phyloP scores from a whole-genome alignment of 2,797 vertebrate genomes.

The Amblyopsis hoosieri region DNA sequence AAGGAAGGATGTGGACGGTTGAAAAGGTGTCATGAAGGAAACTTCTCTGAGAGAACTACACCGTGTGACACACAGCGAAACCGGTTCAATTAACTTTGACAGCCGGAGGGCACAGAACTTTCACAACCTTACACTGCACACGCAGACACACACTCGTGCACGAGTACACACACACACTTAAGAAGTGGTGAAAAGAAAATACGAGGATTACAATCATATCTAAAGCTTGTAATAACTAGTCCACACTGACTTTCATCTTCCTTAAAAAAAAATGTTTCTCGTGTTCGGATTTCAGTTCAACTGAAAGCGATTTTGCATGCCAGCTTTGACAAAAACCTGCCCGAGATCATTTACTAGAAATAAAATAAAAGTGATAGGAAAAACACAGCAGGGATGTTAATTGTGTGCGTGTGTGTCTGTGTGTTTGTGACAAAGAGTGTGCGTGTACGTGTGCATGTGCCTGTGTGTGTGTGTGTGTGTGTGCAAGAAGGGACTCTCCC shows the following conservation, averaged over 20 bases:
- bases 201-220: not conserved
- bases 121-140: conserved; percentile 30
- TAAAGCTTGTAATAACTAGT: not conserved
- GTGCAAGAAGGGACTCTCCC: conserved; percentile 46
- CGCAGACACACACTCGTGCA: conserved; percentile 10
- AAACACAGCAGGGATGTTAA: conserved; percentile 32
- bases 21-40: conserved; percentile 59
- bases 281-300: not conserved
- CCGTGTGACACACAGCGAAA: conserved; percentile 61
- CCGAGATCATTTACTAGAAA: conserved; percentile 4
- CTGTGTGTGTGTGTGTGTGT: conserved; percentile 10
- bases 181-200: not conserved
- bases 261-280: not conserved
- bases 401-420: conserved; percentile 28
- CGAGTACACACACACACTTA: not conserved
- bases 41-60: conserved; percentile 55
- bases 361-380: conserved; percentile 15
- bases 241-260: not conserved
- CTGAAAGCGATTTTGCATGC: not conserved
- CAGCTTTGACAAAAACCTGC: not conserved
- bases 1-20: conserved; percentile 44
- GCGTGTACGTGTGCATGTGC: conserved; percentile 7
- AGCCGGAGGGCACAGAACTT: conserved; percentile 10
- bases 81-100: conserved; percentile 63
- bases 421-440: not conserved